phyloP scores from a whole-genome alignment of 2,113 vertebrate genomes.

The Alectura lathami region DNA sequence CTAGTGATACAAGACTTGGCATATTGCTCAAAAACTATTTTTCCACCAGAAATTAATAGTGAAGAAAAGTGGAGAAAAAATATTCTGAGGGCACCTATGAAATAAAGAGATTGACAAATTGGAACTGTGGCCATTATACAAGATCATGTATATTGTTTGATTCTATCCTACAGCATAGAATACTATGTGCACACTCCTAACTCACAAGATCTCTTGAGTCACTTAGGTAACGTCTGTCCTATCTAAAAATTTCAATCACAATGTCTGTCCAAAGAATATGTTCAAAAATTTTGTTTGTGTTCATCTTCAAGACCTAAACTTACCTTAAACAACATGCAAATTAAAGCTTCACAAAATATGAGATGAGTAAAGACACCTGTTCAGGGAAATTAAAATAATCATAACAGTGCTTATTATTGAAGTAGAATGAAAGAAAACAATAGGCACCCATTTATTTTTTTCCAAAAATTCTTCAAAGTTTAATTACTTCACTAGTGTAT shows the following conservation, averaged over 20 bases:
- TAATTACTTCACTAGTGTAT: neutral
- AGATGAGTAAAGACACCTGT: neutral
- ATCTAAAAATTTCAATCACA: neutral
- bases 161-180: neutral
- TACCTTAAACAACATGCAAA: neutral
- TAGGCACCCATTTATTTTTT: rapidly evolving
- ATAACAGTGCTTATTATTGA: neutral
- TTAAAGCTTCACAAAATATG: neutral
- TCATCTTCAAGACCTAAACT: neutral
- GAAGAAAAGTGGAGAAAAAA: neutral
- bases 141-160: neutral
- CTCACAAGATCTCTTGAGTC: neutral
- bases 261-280: neutral
- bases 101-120: neutral
- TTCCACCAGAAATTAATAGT: neutral
- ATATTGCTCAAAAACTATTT: neutral
- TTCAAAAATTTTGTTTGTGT: neutral
- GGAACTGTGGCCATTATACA: neutral
- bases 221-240: neutral
- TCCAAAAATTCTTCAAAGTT: rapidly evolving
- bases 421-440: neutral
- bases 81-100: neutral
- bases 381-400: neutral
- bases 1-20: neutral
- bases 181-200: neutral